Conservation (phyloP, 2,888 invertebrate genomes). For the Steinernema scapterisci region DNA sequence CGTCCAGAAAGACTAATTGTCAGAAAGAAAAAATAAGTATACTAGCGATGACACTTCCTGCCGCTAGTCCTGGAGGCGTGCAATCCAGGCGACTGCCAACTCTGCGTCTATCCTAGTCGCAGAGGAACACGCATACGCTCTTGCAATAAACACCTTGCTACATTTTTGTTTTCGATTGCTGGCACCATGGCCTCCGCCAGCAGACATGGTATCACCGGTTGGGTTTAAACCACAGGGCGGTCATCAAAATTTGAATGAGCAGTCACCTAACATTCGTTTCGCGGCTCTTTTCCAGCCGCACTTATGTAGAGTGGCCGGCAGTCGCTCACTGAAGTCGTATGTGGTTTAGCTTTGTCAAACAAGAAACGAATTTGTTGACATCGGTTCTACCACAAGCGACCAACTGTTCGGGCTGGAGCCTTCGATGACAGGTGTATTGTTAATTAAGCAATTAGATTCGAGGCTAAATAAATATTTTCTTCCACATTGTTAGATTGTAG, state of each 20-base stretch:
- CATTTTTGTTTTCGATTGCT: not conserved
- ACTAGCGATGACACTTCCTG: constrained; percentile 25
- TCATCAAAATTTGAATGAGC: too few relatives aligned
- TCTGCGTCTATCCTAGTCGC: constrained; percentile 1
- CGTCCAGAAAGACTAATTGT: not conserved
- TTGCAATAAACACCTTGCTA: constrained; percentile 29
- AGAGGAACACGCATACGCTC: constrained; percentile 27
- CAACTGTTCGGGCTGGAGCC: not conserved
- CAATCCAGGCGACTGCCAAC: constrained; percentile 22
- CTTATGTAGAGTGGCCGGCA: not conserved
- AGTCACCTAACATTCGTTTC: too few relatives aligned
- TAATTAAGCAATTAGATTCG: constrained; percentile 18
- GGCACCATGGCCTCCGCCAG: not conserved
- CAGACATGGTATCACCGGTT: not conserved
- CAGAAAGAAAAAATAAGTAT: constrained; percentile 9
- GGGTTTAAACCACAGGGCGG: too few relatives aligned
- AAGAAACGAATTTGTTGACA: not conserved
- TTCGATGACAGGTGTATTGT: not conserved
- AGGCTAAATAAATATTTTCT: not conserved
- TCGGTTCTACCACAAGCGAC: not conserved
- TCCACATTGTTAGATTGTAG: not conserved
- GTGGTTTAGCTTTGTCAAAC: not conserved
- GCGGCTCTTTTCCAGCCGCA: not conserved
- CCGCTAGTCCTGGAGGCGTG: constrained; percentile 17
- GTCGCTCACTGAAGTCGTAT: not conserved